These are phyloP conservation scores for Aradophagus sp. DNA, from an alignment of 1,140 invertebrate species.

Conservation along the genomic window DNA sequence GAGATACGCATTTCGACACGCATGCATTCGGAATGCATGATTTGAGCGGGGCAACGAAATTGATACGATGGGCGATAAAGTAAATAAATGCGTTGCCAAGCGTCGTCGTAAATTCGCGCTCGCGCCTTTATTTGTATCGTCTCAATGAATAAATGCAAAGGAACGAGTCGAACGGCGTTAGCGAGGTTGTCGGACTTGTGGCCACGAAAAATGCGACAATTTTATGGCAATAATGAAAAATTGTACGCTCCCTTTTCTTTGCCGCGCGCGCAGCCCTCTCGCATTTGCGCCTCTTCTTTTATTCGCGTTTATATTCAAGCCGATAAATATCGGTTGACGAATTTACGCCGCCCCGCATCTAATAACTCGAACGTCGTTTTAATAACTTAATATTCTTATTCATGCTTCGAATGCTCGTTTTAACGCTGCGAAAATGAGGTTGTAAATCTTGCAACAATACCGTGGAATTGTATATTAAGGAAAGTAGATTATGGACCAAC, in stretches of 20 bases:
- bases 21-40: conserved; percentile 44
- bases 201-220: conserved; percentile 28
- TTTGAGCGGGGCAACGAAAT: conserved; percentile 42
- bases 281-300: too few relatives aligned
- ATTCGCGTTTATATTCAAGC: too few relatives aligned
- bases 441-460: too few relatives aligned
- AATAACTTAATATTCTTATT: too few relatives aligned
- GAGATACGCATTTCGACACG: conserved; percentile 47
- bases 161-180: conserved; percentile 46
- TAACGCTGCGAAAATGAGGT: too few relatives aligned
- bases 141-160: conserved; percentile 56
- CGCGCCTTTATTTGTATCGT: conserved; percentile 53
- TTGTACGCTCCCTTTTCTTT: conserved; percentile 42
- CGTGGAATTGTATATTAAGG: too few relatives aligned
- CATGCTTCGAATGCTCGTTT: too few relatives aligned
- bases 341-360: too few relatives aligned
- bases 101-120: conserved; percentile 51
- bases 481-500: too few relatives aligned
- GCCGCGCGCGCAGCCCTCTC: too few relatives aligned
- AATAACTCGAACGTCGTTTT: too few relatives aligned
- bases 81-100: conserved; percentile 53
- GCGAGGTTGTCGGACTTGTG: conserved; percentile 42
- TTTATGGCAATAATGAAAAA: conserved; percentile 34
- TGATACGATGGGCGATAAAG: conserved; percentile 47
- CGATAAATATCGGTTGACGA: too few relatives aligned